These are phyloP conservation scores for Dicyrtomina minuta DNA, from an alignment of 2,888 invertebrate genomes.

Conservation along the genomic window DNA sequence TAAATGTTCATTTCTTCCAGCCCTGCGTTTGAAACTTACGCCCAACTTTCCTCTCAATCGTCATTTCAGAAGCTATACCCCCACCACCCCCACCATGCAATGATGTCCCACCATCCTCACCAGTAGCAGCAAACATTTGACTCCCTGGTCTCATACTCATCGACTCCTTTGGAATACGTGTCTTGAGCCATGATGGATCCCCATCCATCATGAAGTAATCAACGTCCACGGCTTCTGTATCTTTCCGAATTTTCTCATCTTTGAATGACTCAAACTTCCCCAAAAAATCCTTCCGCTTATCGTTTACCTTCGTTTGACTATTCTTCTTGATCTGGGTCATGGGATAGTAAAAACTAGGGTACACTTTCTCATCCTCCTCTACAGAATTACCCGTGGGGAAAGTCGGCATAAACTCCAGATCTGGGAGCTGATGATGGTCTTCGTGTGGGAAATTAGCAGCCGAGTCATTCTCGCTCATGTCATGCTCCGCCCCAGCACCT, in stretches of 20 bases:
- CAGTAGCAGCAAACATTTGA: not conserved
- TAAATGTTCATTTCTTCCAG: conserved; percentile 29
- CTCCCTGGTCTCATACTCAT: not conserved
- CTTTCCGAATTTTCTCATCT: not conserved
- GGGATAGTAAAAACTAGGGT: conserved; percentile 20
- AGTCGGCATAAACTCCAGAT: not conserved
- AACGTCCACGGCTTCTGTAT: not conserved
- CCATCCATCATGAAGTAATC: conserved; percentile 23
- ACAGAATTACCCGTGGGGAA: not conserved
- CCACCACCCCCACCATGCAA: not conserved
- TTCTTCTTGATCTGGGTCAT: conserved; percentile 12
- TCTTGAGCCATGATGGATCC: conserved; percentile 21
- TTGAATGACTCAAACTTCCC: not conserved
- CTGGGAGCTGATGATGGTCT: not conserved
- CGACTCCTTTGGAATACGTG: conserved; percentile 8
- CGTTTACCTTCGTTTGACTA: not conserved
- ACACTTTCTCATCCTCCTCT: not conserved
- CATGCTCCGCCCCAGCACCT: not conserved
- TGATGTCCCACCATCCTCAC: not conserved
- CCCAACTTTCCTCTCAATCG: conserved; percentile 34
- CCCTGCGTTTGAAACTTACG: conserved; percentile 38
- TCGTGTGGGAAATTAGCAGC: not conserved
- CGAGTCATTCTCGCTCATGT: not conserved
- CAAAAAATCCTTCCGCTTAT: not conserved
- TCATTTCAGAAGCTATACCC: conserved; percentile 22